Evolutionary conservation across 2,888 invertebrate genomes (phyloP).

Genomic region (Agriopis aurantiaria): DNA sequence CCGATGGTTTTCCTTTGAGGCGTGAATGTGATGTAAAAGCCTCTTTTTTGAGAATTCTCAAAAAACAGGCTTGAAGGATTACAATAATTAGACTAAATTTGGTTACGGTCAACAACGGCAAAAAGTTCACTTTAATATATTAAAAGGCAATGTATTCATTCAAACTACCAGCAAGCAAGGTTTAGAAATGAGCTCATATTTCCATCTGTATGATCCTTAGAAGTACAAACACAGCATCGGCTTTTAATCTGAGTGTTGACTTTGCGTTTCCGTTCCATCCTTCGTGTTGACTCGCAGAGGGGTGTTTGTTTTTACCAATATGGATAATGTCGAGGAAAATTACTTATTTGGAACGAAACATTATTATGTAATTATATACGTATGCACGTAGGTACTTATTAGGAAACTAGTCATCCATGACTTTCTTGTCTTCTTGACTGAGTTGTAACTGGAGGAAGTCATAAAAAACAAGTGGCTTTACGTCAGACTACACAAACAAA

Average conservation of each 20-base stretch:
- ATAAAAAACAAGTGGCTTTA: too few relatives aligned
- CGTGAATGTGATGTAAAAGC: too few relatives aligned
- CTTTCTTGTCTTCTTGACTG: neutral
- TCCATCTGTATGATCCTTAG: neutral
- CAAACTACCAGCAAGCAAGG: neutral
- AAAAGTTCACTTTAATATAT: too few relatives aligned
- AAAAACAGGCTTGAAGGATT: too few relatives aligned
- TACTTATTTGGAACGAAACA: neutral
- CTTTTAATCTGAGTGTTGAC: conserved; percentile 17
- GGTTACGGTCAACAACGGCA: too few relatives aligned
- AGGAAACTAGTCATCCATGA: neutral
- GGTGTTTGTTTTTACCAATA: conserved; percentile 17
- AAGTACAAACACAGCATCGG: conserved; percentile 8
- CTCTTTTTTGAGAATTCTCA: too few relatives aligned
- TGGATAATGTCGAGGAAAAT: conserved; percentile 10
- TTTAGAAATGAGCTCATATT: conserved; percentile 1
- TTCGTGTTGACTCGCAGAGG: conserved; percentile 1
- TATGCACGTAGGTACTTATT: neutral
- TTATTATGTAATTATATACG: neutral
- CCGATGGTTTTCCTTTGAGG: too few relatives aligned
- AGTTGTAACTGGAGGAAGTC: too few relatives aligned
- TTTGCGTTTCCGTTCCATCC: conserved; percentile 2
- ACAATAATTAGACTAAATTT: too few relatives aligned
- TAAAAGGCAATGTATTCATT: too few relatives aligned
- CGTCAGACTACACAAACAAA: too few relatives aligned